A percentile compares a stretch with the other conserved stretches of the same genome.
phyloP scores from a whole-genome alignment of 2,888 invertebrate species.

The Lepidocyrtoides sp. region DNA sequence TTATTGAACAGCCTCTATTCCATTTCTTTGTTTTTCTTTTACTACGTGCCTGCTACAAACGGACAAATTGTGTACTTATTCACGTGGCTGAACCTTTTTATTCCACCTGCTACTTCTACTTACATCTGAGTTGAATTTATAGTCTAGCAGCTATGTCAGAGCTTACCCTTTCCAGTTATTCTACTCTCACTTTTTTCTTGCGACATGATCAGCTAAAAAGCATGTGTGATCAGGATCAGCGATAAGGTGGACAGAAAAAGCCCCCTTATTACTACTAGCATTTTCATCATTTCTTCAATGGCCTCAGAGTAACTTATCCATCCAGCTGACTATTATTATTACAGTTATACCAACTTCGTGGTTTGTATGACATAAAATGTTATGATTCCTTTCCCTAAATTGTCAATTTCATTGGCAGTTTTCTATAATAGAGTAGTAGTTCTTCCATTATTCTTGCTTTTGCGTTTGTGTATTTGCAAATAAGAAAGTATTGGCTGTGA shows the following conservation, averaged over 20 bases:
- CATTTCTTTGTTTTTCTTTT: no score
- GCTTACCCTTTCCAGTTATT: not conserved
- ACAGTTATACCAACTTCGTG: not conserved
- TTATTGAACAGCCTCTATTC: no score
- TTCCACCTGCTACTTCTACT: not conserved
- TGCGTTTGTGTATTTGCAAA: no score
- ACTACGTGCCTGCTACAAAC: no score
- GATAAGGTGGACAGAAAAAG: not conserved
- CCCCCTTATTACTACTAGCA: not conserved
- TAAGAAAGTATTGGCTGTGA: no score
- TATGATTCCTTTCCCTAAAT: not conserved
- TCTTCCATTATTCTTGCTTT: no score
- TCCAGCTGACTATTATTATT: slow-evolving; percentile 3
- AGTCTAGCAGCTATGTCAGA: slow-evolving; percentile 8
- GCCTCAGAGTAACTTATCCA: no score
- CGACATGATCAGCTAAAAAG: not conserved
- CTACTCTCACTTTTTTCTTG: slow-evolving; percentile 4
- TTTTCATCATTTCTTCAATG: not conserved
- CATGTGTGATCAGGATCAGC: not conserved
- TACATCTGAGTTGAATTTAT: not conserved
- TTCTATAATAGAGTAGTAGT: not conserved
- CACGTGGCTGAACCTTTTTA: not conserved
- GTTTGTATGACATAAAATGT: not conserved
- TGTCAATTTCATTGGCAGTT: not conserved
- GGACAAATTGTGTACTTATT: no score